Evolutionary conservation across 2,797 vertebrate species (phyloP).

Genomic region (Myripristis murdjan): DNA sequence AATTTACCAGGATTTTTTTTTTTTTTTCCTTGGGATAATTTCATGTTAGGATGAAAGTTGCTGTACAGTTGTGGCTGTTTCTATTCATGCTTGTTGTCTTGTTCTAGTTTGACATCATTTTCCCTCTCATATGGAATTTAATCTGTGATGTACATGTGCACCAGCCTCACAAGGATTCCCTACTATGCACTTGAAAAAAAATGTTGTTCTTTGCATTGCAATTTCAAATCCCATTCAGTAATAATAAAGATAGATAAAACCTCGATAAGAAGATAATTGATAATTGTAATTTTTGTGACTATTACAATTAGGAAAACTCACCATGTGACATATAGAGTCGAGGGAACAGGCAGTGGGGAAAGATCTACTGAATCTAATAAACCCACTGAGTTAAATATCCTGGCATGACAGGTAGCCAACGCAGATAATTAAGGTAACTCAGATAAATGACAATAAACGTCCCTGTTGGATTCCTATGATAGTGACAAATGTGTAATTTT

Average conservation of each 20-base stretch:
- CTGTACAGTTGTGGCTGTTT: conserved; percentile 30
- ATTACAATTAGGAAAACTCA: not conserved
- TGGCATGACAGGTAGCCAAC: conserved; percentile 57
- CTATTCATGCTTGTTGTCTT: conserved; percentile 26
- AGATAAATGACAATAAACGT: conserved; percentile 66
- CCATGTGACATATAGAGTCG: not conserved
- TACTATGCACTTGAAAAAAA: not conserved
- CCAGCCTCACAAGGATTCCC: not conserved
- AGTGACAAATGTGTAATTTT: conserved; percentile 74
- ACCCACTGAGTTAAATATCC: conserved; percentile 44
- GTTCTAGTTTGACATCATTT: conserved; percentile 24
- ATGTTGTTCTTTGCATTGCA: not conserved
- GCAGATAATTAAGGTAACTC: conserved; percentile 59
- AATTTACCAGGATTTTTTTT: conserved; percentile 52
- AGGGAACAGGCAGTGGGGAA: conserved; percentile 10
- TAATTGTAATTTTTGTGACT: not conserved
- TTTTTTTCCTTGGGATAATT: conserved; percentile 30
- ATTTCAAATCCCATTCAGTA: conserved; percentile 7
- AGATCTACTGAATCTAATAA: conserved; percentile 15
- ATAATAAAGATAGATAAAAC: not conserved
- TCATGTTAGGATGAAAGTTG: conserved; percentile 31
- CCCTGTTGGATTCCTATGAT: conserved; percentile 57
- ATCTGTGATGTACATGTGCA: conserved; percentile 7
- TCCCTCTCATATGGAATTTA: conserved; percentile 25
- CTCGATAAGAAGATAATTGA: not conserved